Percentiles rank a stretch among this genome's conserved stretches.
These are phyloP conservation scores for Podilymbus podiceps DNA, from an alignment of 2,113 vertebrate species.

Conservation along the genomic window DNA sequence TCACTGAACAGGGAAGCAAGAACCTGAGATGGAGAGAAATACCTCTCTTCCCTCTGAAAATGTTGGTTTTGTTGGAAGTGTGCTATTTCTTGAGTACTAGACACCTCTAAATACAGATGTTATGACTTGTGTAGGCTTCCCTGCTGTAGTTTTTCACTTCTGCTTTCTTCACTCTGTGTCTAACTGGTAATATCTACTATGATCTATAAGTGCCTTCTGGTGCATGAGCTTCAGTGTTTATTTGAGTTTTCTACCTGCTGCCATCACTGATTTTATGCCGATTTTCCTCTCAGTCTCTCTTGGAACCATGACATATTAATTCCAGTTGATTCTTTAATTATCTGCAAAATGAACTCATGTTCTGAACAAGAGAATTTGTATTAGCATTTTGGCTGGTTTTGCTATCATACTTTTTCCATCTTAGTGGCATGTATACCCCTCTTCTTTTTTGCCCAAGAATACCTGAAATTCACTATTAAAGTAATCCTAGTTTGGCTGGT, in stretches of 20 bases:
- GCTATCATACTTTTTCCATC: neutral
- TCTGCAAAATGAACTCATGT: neutral
- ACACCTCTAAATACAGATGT: neutral
- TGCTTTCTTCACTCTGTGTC: neutral
- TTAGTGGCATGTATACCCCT: neutral
- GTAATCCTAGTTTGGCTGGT: neutral
- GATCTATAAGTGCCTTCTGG: neutral
- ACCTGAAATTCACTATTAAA: neutral
- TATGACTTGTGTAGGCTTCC: neutral
- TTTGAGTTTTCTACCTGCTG: neutral
- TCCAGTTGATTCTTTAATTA: neutral
- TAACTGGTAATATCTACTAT: neutral
- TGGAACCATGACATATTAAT: neutral
- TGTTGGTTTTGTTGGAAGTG: neutral
- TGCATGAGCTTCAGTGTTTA: neutral
- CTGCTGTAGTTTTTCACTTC: neutral
- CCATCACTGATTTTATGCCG: neutral
- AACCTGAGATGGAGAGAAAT: neutral
- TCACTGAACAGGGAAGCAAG: neutral
- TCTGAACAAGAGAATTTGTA: neutral
- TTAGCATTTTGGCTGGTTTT: neutral
- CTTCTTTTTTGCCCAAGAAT: neutral
- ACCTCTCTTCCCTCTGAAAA: neutral
- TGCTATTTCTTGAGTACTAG: neutral
- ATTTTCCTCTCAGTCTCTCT: neutral